Base-by-base conservation (phyloP, 2,797 vertebrate genomes). In the Scolopax rusticola region DNA sequence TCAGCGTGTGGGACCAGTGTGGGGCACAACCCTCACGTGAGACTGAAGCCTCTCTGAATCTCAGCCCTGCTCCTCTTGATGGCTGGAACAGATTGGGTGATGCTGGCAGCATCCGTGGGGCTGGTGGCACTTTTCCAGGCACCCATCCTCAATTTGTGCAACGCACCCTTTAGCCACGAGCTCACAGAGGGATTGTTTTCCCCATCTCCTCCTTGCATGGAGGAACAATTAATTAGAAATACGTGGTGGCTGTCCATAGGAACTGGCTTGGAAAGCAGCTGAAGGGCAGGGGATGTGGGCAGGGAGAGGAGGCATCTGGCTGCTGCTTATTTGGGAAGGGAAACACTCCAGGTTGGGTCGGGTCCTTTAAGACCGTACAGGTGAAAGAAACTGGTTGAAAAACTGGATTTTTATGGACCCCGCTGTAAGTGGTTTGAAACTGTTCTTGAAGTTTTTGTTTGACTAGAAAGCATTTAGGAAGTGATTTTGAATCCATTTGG, bases 381-480 rank as follows among this genome's bases (percentile, higher is more conserved):
- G 38, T 64, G 61, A 80, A 83, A 69, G 65, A 54, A 68, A 27
- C 36, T 54, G 45, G 38, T 48, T 71, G 75, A 84, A 60, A 78
- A 41, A n/a, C 16, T 90, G 65, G 41, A 20, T 73, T 86, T 90
- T 91, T 88, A 79, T 75, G 81, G 68, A 38, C 64, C 8, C 38
- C 2, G 5, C 79, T 2, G 3, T 56, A 77, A 90, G 84, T 80
- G 82, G 30, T 92, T 96, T 91, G 68, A 96, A 93, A 90, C 87
- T 47, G 33, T 69, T 73, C 40, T 88, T 87, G 78, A 77, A 90
- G 84, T 95, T 93, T 93, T 91, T 88, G 69, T 92, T 91, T 81
- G 88, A 63, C 85, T 96, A 81, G 84, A 88, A 96, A 93, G 67
- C 89, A 40, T 94, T 94, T 94, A 84, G 84, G 89, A 91, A 94